Evolutionary conservation across 2,888 invertebrate genomes (phyloP).

Genomic region (Chrysolina oricalcia): DNA sequence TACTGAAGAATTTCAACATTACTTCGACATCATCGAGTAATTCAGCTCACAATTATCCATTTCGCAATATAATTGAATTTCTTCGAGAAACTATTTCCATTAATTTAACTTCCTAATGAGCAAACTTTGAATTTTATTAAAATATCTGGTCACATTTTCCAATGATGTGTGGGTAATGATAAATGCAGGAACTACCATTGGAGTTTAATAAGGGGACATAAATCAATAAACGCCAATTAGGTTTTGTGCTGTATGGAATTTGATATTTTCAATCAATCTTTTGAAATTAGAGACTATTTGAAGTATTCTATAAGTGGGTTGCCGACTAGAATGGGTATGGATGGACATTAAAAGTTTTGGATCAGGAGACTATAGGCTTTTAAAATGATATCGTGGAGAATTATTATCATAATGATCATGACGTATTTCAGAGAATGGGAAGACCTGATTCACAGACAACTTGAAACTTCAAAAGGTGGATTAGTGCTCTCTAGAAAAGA

Average conservation of each 20-base stretch:
- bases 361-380: too few species aligned
- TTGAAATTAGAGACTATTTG: too few species aligned
- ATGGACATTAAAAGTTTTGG: too few species aligned
- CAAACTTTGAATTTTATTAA: slow-evolving; percentile 9
- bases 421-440: too few species aligned
- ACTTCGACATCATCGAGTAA: not conserved
- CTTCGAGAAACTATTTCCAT: slow-evolving; percentile 11
- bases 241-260: not conserved
- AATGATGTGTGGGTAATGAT: slow-evolving; percentile 19
- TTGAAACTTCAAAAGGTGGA: too few species aligned
- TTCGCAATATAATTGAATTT: slow-evolving; percentile 2
- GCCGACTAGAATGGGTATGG: too few species aligned
- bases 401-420: too few species aligned
- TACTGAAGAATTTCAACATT: slow-evolving; percentile 3
- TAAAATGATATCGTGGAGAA: too few species aligned
- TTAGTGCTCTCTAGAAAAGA: too few species aligned
- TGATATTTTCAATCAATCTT: not conserved
- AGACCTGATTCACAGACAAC: too few species aligned
- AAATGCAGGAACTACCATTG: slow-evolving; percentile 4
- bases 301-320: too few species aligned
- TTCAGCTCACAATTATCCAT: not conserved
- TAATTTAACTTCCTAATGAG: slow-evolving; percentile 6
- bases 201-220: slow-evolving; percentile 20
- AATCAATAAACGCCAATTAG: slow-evolving; percentile 16
- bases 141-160: slow-evolving; percentile 22